Percentiles rank a stretch among this genome's conserved stretches.
These are phyloP conservation scores for Blera fallax DNA, from an alignment of 2,888 invertebrate genomes.

Conservation along the genomic window DNA sequence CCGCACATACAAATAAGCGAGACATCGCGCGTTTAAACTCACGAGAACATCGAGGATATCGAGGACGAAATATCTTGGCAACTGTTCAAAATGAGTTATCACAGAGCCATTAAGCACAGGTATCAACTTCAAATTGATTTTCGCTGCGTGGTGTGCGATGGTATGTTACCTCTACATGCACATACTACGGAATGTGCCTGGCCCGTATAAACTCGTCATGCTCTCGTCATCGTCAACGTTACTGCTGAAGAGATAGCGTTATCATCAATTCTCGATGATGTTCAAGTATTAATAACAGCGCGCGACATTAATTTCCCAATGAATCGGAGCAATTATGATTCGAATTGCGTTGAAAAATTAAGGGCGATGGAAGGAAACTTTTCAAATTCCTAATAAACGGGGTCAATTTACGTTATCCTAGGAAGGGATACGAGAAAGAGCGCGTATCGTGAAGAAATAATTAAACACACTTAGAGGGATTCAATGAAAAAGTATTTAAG, in stretches of 20 bases:
- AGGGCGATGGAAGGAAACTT: not conserved
- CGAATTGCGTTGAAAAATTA: slow-evolving; percentile 28
- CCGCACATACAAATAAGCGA: not conserved
- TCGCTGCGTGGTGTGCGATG: slow-evolving; percentile 6
- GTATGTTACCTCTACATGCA: not conserved
- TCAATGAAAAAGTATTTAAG: slow-evolving; percentile 28
- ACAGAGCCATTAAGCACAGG: slow-evolving; percentile 57
- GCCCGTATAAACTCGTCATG: slow-evolving; percentile 12
- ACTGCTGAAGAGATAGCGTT: slow-evolving; percentile 24
- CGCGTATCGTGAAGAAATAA: slow-evolving; percentile 26
- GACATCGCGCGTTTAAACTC: not conserved
- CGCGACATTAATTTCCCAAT: slow-evolving; percentile 56
- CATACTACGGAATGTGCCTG: not conserved
- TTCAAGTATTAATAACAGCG: slow-evolving; percentile 59
- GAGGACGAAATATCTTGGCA: slow-evolving; percentile 63
- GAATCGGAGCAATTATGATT: slow-evolving; percentile 57
- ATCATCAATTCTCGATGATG: slow-evolving; percentile 55
- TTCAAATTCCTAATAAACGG: slow-evolving; percentile 22
- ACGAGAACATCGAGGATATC: slow-evolving; percentile 18
- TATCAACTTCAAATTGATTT: slow-evolving; percentile 64
- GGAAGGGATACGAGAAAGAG: not conserved
- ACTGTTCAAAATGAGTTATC: slow-evolving; percentile 66
- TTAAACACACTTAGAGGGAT: slow-evolving; percentile 40
- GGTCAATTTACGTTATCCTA: slow-evolving; percentile 18
- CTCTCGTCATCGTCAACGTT: slow-evolving; percentile 11